These are phyloP conservation scores for Anoplopoma fimbria DNA, from an alignment of 2,113 vertebrate species.

Conservation along the genomic window DNA sequence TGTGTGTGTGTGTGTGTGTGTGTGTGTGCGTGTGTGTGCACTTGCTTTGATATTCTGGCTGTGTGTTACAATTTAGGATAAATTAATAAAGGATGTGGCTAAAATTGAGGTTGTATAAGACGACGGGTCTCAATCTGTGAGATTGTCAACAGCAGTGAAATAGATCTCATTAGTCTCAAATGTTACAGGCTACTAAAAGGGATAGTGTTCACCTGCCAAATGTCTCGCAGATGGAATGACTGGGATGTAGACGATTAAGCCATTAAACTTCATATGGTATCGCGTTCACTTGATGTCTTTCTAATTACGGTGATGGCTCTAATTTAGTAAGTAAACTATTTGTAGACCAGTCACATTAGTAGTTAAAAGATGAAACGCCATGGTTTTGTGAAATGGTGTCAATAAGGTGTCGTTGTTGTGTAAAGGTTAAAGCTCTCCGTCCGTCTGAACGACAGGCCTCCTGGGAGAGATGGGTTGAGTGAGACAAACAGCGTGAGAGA, in stretches of 20 bases:
- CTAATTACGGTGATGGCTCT: slow-evolving; percentile 45
- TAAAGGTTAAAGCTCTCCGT: slow-evolving; percentile 65
- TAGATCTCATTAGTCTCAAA: slow-evolving; percentile 68
- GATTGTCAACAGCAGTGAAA: slow-evolving; percentile 73
- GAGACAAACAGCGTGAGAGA: slow-evolving; percentile 70
- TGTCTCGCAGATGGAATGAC: slow-evolving; percentile 61
- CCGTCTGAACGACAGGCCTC: slow-evolving; percentile 63
- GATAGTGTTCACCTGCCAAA: slow-evolving; percentile 69
- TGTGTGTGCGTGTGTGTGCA: slow-evolving; percentile 22
- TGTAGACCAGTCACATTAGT: slow-evolving; percentile 10
- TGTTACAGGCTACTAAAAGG: slow-evolving; percentile 67
- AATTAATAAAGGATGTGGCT: slow-evolving; percentile 29
- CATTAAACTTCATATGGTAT: slow-evolving; percentile 67
- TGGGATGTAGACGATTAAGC: slow-evolving; percentile 69
- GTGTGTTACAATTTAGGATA: slow-evolving; percentile 18
- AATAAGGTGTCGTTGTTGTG: slow-evolving; percentile 61
- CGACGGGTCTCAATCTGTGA: slow-evolving; percentile 38
- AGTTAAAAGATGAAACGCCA: slow-evolving; percentile 10
- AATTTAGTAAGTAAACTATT: slow-evolving; percentile 40
- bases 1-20: slow-evolving; percentile 23
- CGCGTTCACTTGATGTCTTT: slow-evolving; percentile 43
- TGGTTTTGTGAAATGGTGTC: slow-evolving; percentile 38
- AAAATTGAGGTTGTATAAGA: slow-evolving; percentile 54
- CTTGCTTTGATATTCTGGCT: slow-evolving; percentile 21
- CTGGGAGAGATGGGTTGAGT: slow-evolving; percentile 59